Conservation (phyloP, 2,797 vertebrate species). For the Carduelis carduelis region DNA sequence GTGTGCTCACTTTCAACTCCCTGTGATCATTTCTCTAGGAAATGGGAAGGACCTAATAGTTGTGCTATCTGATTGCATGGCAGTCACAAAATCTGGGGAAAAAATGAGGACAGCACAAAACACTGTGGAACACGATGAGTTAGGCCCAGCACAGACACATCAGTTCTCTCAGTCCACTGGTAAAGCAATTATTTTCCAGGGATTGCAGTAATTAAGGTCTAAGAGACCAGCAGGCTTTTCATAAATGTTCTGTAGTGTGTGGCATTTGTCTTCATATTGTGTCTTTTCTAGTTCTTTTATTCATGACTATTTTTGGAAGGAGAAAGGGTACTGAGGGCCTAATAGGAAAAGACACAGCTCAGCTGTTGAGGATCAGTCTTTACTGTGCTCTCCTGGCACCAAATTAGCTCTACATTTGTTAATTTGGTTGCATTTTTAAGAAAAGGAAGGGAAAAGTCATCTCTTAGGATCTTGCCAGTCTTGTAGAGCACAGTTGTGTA, state of each 20-base stretch:
- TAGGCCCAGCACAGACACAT: background rate
- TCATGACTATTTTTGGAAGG: background rate
- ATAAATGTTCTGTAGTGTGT: background rate
- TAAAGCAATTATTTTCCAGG: background rate
- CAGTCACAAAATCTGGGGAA: background rate
- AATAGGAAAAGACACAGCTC: background rate
- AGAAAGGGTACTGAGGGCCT: background rate
- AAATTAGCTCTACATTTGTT: conserved; percentile 29
- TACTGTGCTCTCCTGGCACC: background rate
- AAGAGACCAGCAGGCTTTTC: conserved; percentile 2
- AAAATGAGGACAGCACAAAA: background rate
- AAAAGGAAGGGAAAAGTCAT: background rate
- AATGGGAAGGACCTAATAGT: background rate
- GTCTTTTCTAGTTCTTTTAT: background rate
- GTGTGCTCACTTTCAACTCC: background rate
- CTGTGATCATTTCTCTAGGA: background rate
- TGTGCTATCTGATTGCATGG: background rate
- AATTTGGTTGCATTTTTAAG: conserved; percentile 42
- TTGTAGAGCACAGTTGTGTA: background rate
- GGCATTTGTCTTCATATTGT: conserved; percentile 32
- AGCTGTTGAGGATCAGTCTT: background rate
- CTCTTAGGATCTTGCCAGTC: background rate
- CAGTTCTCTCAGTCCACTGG: background rate
- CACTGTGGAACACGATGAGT: background rate
- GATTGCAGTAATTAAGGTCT: background rate